Conservation (phyloP, 2,888 invertebrate genomes). For the Galeopsomyia nigrocyanea region DNA sequence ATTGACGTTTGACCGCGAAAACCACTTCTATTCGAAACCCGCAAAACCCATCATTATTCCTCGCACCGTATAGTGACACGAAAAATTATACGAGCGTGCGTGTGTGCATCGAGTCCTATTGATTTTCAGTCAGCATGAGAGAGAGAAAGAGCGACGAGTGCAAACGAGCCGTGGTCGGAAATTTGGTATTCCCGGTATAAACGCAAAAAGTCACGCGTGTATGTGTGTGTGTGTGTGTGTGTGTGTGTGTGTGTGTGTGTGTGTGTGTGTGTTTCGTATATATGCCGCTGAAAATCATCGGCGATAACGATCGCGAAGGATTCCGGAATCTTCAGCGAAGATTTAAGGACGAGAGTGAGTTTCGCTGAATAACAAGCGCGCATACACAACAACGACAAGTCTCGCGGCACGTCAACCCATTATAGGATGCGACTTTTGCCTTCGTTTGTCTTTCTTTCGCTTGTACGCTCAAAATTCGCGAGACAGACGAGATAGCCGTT, state of each 20-base stretch:
- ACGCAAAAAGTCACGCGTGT: constrained; percentile 7
- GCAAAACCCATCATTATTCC: constrained; percentile 20
- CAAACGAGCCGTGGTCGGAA: constrained; percentile 39
- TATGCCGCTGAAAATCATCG: constrained; percentile 30
- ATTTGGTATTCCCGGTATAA: constrained; percentile 39
- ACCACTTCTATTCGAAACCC: background rate
- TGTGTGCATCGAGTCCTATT: constrained; percentile 13
- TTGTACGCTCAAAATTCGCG: constrained; percentile 32
- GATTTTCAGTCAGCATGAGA: constrained; percentile 37
- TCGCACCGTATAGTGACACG: constrained; percentile 12
- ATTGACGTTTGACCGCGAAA: constrained; percentile 8
- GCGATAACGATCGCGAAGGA: constrained; percentile 43
- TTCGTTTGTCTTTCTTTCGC: constrained; percentile 4
- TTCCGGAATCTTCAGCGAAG: constrained; percentile 25
- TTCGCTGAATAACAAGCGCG: constrained; percentile 38
- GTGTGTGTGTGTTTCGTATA: constrained; percentile 4
- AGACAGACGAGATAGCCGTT: background rate
- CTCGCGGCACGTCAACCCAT: background rate
- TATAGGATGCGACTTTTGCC: background rate
- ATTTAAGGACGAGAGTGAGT: constrained; percentile 12
- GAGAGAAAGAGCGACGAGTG: constrained; percentile 41
- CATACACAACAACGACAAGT: background rate
- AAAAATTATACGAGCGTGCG: constrained; percentile 12
- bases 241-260: too few species aligned
- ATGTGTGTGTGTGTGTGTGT: too few species aligned